phyloP scores from a whole-genome alignment of 1,140 invertebrate species.

The Eciton burchellii region DNA sequence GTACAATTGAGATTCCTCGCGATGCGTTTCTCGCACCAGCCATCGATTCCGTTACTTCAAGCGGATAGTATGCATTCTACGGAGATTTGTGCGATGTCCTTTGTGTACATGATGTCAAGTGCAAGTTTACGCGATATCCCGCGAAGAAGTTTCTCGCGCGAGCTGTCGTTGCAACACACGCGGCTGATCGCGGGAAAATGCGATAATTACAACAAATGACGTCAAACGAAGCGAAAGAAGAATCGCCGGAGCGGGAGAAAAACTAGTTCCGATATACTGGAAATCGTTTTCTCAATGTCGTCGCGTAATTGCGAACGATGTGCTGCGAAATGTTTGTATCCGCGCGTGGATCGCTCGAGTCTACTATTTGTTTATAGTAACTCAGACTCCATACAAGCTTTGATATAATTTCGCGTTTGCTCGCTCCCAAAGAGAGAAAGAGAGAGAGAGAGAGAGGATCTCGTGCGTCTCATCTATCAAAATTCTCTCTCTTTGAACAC shows the following conservation, averaged over 20 bases:
- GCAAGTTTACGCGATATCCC: not conserved
- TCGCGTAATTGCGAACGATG: not conserved
- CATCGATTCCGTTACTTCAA: not conserved
- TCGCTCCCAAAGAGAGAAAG: not conserved
- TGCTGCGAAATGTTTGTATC: not conserved
- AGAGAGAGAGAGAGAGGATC: too few relatives aligned
- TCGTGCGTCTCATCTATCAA: not conserved
- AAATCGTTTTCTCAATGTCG: conserved; percentile 29
- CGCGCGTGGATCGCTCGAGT: not conserved
- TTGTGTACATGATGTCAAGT: not conserved
- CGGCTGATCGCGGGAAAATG: not conserved
- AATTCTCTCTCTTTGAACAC: conserved; percentile 33
- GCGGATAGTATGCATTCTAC: not conserved
- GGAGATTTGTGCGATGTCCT: not conserved
- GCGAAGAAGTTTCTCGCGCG: too few relatives aligned
- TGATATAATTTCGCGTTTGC: conserved; percentile 25
- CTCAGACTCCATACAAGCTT: not conserved
- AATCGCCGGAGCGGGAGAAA: not conserved
- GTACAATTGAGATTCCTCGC: conserved; percentile 14
- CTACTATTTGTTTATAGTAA: not conserved
- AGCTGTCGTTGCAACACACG: not conserved
- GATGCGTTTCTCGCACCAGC: not conserved
- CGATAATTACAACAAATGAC: conserved; percentile 9
- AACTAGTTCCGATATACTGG: conserved; percentile 3
- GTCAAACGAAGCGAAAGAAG: conserved; percentile 4